A percentile compares a stretch with the other conserved stretches of the same genome.
phyloP scores from a whole-genome alignment of 2,797 vertebrate genomes.

The Anguilla pacifica region DNA sequence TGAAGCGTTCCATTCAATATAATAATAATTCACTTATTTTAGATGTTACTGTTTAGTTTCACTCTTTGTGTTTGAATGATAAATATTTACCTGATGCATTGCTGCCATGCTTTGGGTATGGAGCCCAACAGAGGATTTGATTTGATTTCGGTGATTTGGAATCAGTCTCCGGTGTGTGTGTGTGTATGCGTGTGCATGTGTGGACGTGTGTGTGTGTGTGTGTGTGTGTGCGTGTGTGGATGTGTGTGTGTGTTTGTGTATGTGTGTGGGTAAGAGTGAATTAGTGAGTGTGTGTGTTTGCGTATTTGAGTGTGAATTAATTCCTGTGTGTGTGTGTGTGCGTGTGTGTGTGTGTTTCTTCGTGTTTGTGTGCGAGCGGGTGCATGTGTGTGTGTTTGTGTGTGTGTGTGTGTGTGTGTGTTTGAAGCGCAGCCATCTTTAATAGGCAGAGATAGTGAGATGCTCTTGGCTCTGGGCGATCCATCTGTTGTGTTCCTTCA shows the following conservation, averaged over 20 bases:
- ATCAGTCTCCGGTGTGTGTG: not conserved
- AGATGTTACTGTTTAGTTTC: not conserved
- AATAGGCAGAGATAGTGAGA: constrained; percentile 33
- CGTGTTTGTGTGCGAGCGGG: constrained; percentile 1
- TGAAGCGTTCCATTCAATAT: not conserved
- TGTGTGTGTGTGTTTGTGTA: not conserved
- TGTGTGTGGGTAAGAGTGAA: not conserved
- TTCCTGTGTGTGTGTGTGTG: not conserved
- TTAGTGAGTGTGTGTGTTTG: not conserved
- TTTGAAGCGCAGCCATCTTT: constrained; percentile 22
- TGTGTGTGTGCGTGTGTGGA: not conserved
- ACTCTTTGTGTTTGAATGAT: not conserved
- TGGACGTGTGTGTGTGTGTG: not conserved
- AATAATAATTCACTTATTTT: not conserved
- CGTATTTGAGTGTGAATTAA: not conserved
- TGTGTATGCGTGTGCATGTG: not conserved
- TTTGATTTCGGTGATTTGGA: not conserved
- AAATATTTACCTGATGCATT: not conserved
- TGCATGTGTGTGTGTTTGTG: not conserved
- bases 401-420: constrained; percentile 4
- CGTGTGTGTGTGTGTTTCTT: not conserved
- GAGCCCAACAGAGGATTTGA: not conserved
- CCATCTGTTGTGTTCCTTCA: constrained; percentile 32
- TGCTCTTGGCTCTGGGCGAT: constrained; percentile 35
- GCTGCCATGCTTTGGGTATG: not conserved